Percentiles rank a stretch among this genome's conserved stretches.
Conservation (phyloP, 2,888 invertebrate species). For the Coleophora deauratella region DNA sequence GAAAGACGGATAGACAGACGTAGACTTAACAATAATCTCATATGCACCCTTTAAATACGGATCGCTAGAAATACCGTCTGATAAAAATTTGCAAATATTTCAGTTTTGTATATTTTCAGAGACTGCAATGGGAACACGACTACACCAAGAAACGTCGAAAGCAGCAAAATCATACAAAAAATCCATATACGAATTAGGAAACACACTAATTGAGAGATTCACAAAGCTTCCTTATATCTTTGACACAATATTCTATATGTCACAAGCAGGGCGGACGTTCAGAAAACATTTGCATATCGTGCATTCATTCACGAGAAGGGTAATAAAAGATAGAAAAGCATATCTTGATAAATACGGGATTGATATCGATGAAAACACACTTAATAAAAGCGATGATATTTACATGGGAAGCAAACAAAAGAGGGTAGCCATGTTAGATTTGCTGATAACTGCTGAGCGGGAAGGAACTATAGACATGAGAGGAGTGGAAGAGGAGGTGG, state of each 20-base stretch:
- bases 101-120: conserved; percentile 48
- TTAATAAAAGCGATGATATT: conserved; percentile 11
- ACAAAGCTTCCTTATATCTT: conserved; percentile 14
- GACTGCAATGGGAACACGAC: conserved; percentile 81
- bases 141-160: conserved; percentile 52
- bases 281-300: conserved; percentile 9
- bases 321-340: conserved; percentile 1
- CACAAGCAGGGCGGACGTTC: conserved; percentile 52
- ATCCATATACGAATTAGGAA: conserved; percentile 46
- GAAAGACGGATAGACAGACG: too few relatives aligned
- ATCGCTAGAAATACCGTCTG: too few relatives aligned
- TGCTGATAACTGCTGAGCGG: conserved; percentile 51
- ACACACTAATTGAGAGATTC: conserved; percentile 1
- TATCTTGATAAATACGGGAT: background rate
- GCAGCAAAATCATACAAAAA: conserved; percentile 70
- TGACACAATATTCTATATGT: conserved; percentile 68
- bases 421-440: conserved; percentile 64
- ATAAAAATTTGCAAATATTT: background rate
- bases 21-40: too few relatives aligned
- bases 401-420: conserved; percentile 34
- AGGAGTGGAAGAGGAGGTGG: conserved; percentile 72
- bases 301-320: background rate
- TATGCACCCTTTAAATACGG: too few relatives aligned
- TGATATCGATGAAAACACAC: background rate
- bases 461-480: conserved; percentile 51